These are phyloP conservation scores for Eilema sororculum DNA, from an alignment of 2,888 invertebrate species.

Conservation along the genomic window DNA sequence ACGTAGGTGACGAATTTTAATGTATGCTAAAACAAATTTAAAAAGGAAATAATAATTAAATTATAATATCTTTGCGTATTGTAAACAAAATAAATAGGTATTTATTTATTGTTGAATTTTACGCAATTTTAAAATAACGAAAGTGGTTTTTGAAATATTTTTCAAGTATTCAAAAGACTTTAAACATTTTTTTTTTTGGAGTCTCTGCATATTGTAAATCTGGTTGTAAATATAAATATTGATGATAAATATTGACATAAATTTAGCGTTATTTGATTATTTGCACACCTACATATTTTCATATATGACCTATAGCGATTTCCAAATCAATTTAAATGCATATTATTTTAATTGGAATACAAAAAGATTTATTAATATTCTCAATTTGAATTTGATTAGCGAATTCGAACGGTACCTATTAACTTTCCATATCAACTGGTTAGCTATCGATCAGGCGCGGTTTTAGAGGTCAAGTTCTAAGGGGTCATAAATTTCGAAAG, in stretches of 20 bases:
- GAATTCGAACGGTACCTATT: background rate
- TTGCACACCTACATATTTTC: too few relatives aligned
- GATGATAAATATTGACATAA: too few relatives aligned
- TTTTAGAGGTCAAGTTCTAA: background rate
- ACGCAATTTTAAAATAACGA: background rate
- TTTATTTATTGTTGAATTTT: background rate
- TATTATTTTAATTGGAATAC: background rate
- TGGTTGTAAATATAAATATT: background rate
- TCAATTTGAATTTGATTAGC: background rate
- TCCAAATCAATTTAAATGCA: background rate
- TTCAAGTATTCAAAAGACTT: too few relatives aligned
- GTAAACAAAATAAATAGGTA: background rate
- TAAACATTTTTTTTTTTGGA: background rate
- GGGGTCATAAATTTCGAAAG: background rate
- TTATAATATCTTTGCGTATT: background rate
- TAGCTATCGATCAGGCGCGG: background rate
- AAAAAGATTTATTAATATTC: background rate
- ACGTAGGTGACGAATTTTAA: background rate
- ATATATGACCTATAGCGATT: background rate
- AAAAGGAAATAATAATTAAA: background rate
- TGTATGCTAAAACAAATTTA: background rate
- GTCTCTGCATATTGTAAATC: background rate
- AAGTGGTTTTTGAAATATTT: background rate
- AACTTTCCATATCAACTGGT: background rate
- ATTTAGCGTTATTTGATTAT: background rate